Evolutionary conservation across 2,888 invertebrate genomes (phyloP), one percentile per base, ranked within the genome.

Genomic region (Xestobium rufovillosum): DNA sequence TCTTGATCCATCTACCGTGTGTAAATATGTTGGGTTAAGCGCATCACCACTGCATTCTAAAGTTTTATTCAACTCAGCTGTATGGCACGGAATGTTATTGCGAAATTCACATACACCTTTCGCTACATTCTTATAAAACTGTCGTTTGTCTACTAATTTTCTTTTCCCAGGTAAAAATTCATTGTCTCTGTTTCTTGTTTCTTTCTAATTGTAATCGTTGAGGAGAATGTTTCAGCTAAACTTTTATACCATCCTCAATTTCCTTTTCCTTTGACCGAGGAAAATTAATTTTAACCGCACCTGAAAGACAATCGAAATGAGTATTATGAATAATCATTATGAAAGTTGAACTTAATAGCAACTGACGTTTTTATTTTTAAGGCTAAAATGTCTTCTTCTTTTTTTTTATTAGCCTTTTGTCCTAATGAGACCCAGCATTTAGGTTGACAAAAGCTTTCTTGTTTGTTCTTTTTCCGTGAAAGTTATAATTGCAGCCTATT

Each of bases 141-240:
- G 23, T n/a, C 23, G 23, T 19, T 19, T 19, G n/a, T n/a, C 23
- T 8, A 19, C n/a, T n/a, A 19, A 6, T 19, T 19, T 19, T n/a
- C 6, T 19, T 19, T 19, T 19, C n/a, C n/a, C 23, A 8, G 23
- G 6, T 6, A 19, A n/a, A 8, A 8, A n/a, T 19, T 19, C 23
- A 19, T 19, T 19, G 6, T 19, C 23, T 19, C n/a, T 8, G n/a
- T 19, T n/a, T 19, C n/a, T 19, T 19, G 6, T 19, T 19, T 6
- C n/a, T 19, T 19, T 19, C 23, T 19, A 19, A n/a, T 19, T 19
- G 23, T 8, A 19, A 19, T n/a, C 23, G 23, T 19, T 19, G 23
- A 19, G 23, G 23, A 19, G 23, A 19, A n/a, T 19, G 23, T n/a
- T 19, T 8, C n/a, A 19, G 23, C 23, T n/a, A 19, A 6, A 19